phyloP scores from a whole-genome alignment of 2,113 vertebrate species.

The Proteles cristata region DNA sequence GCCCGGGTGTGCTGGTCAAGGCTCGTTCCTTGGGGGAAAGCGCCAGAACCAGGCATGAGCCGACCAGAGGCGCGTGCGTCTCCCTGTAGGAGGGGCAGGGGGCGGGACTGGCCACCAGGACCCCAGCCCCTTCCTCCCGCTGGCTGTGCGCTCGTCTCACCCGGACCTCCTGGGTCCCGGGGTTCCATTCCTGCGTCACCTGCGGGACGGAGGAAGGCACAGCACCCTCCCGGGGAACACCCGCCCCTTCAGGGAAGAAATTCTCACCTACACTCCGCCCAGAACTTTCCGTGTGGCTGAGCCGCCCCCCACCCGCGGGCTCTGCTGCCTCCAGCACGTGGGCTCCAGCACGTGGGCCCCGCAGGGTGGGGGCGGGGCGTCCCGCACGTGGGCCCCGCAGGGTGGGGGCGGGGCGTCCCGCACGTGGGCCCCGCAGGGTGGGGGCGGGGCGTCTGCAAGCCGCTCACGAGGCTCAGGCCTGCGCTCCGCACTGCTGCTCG shows the following conservation, averaged over 20 bases:
- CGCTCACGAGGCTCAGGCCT: too few relatives aligned
- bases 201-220: too few relatives aligned
- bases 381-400: too few relatives aligned
- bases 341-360: not conserved
- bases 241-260: not conserved
- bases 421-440: not conserved
- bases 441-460: not conserved
- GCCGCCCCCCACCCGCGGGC: not conserved
- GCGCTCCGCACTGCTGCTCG: accelerated
- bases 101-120: not conserved
- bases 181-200: accelerated
- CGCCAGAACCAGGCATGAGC: too few relatives aligned
- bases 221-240: not conserved
- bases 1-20: too few relatives aligned
- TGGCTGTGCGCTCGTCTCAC: not conserved
- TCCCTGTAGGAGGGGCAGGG: not conserved
- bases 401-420: too few relatives aligned
- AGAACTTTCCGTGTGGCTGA: accelerated
- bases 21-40: not conserved
- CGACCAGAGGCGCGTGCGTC: not conserved
- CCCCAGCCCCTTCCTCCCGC: not conserved
- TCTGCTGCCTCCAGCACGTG: not conserved
- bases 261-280: not conserved
- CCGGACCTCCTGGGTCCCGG: not conserved
- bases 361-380: not conserved